Evolutionary conservation across 2,888 invertebrate genomes (phyloP).

Genomic region (Embidobia sp.): DNA sequence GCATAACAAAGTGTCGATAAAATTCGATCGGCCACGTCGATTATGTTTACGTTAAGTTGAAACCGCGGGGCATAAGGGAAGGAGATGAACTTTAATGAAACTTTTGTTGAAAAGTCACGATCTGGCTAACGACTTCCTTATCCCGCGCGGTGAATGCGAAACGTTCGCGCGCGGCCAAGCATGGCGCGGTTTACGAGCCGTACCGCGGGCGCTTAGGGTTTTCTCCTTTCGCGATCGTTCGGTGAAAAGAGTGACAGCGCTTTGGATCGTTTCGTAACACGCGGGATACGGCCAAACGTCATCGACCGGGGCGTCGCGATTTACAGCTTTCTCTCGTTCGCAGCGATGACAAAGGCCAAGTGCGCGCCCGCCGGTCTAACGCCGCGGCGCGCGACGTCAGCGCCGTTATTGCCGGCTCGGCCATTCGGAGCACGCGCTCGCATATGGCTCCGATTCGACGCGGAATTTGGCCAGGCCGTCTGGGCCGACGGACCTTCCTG

Average conservation of each 20-base stretch:
- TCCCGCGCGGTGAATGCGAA: conserved; percentile 48
- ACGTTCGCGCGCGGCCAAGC: conserved; percentile 50
- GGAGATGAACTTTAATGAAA: too few species aligned
- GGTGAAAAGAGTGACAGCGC: conserved; percentile 68
- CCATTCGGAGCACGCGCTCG: conserved; percentile 4
- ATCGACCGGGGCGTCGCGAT: conserved; percentile 60
- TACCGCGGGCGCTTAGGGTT: conserved; percentile 54
- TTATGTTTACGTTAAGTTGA: too few species aligned
- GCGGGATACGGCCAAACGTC: conserved; percentile 59
- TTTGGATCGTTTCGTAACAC: conserved; percentile 69
- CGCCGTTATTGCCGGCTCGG: conserved; percentile 7
- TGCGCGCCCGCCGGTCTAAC: conserved; percentile 41
- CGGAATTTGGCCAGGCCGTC: too few species aligned
- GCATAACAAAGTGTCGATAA: too few species aligned
- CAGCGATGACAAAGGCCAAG: conserved; percentile 45
- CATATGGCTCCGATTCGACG: too few species aligned
- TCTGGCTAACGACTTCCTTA: conserved; percentile 42
- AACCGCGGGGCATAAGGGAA: too few species aligned
- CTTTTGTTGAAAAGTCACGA: conserved; percentile 33
- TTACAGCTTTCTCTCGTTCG: conserved; percentile 56
- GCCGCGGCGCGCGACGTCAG: too few species aligned
- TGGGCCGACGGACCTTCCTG: too few species aligned
- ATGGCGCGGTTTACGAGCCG: conserved; percentile 50
- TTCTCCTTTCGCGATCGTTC: conserved; percentile 61
- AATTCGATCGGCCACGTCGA: too few species aligned